A percentile compares a stretch with the other conserved stretches of the same genome.
Evolutionary conservation across 1,140 invertebrate species (phyloP).

Genomic region (Conus betulinus): DNA sequence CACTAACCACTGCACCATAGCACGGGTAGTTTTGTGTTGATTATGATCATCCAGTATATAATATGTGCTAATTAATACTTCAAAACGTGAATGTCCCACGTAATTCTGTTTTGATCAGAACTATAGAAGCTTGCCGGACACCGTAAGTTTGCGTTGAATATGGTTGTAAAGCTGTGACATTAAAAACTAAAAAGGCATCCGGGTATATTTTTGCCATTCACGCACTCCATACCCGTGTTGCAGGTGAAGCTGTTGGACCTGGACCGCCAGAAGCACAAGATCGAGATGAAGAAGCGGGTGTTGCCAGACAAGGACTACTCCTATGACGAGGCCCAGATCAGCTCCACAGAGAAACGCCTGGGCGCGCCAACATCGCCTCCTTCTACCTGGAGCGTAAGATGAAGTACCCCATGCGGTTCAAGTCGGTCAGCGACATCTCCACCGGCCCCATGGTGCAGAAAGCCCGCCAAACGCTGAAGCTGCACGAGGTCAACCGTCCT

Average conservation of each 20-base stretch:
- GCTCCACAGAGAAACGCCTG: constrained; percentile 62
- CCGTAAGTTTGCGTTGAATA: no score
- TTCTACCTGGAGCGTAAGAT: constrained; percentile 66
- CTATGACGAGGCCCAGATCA: constrained; percentile 64
- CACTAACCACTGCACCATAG: no score
- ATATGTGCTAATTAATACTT: no score
- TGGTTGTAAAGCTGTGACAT: no score
- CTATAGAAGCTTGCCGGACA: no score
- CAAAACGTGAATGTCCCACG: no score
- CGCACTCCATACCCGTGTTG: neutral
- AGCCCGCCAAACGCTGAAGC: constrained; percentile 52
- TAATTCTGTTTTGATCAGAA: no score
- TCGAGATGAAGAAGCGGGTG: constrained; percentile 61
- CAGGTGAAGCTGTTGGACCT: constrained; percentile 67
- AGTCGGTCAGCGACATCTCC: constrained; percentile 57
- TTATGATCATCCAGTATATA: no score
- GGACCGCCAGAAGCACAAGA: constrained; percentile 61
- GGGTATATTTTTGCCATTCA: no score
- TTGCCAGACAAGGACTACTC: constrained; percentile 61
- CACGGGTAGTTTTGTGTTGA: no score
- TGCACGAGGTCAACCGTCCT: neutral
- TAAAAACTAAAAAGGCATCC: no score
- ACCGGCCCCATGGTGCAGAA: constrained; percentile 59
- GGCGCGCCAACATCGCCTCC: constrained; percentile 55
- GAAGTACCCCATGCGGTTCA: constrained; percentile 56